Conservation (phyloP, 2,113 vertebrate genomes). For the Vireo altiloquus region DNA sequence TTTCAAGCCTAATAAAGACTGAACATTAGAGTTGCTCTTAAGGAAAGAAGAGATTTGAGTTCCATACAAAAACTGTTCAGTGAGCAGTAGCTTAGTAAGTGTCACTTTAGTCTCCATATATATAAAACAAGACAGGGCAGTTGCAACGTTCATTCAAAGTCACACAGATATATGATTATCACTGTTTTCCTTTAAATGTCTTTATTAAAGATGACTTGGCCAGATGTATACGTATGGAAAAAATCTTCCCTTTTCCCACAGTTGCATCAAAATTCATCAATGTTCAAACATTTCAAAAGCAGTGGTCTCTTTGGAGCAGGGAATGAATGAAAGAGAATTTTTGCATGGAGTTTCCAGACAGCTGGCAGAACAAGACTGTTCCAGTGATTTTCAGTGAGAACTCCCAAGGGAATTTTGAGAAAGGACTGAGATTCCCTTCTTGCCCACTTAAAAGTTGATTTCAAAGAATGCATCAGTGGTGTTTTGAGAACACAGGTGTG, state of each 20-base stretch:
- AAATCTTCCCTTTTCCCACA: not conserved
- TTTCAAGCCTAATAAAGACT: not conserved
- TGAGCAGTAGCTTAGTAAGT: not conserved
- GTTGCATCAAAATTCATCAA: not conserved
- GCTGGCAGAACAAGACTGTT: not conserved
- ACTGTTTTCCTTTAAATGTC: not conserved
- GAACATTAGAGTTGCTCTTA: not conserved
- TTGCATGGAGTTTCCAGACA: not conserved
- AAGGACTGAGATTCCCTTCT: not conserved
- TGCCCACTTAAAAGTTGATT: not conserved
- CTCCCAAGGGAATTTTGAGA: not conserved
- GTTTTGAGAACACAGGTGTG: not conserved
- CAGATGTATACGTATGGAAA: not conserved
- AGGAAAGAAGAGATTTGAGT: not conserved
- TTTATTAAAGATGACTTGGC: not conserved
- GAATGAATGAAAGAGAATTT: not conserved
- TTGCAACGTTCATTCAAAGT: not conserved
- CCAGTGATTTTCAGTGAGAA: not conserved
- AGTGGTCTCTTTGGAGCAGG: not conserved
- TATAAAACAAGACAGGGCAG: not conserved
- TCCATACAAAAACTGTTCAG: not conserved
- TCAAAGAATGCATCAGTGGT: not conserved
- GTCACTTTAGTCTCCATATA: not conserved
- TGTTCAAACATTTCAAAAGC: not conserved
- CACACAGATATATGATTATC: not conserved